phyloP scores from a whole-genome alignment of 2,113 vertebrate species.

The Anas platyrhynchos region DNA sequence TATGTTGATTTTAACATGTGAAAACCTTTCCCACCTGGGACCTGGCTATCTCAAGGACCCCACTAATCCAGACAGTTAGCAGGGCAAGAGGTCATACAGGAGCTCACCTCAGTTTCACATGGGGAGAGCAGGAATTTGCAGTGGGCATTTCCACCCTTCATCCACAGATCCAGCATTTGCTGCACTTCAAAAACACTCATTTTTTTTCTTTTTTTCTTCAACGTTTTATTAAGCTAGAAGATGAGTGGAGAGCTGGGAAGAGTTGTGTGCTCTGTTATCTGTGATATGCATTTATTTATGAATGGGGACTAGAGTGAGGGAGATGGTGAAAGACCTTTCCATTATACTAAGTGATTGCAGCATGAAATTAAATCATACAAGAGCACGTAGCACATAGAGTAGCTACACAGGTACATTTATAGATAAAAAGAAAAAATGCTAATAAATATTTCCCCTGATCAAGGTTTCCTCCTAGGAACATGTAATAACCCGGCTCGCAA shows the following conservation, averaged over 20 bases:
- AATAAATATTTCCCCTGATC: background rate
- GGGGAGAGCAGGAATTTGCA: background rate
- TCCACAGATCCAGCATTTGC: background rate
- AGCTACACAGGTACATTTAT: constrained; percentile 1
- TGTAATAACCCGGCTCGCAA: constrained; percentile 4
- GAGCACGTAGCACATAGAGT: background rate
- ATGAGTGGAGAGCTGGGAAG: background rate
- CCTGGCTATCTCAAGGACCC: background rate
- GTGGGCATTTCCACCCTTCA: background rate
- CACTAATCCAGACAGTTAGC: background rate
- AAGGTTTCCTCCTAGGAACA: constrained; percentile 27
- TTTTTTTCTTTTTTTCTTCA: background rate
- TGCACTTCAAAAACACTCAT: background rate
- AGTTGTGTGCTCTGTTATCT: constrained; percentile 2
- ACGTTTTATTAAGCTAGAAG: background rate
- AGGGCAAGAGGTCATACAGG: background rate
- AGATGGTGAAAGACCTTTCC: constrained; percentile 5
- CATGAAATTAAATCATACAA: background rate
- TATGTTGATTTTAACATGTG: background rate
- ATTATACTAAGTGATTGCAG: background rate
- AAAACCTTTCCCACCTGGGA: background rate
- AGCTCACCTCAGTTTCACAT: background rate
- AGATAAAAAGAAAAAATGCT: constrained; percentile 36
- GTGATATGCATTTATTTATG: constrained; percentile 38
- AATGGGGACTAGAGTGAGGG: background rate